These are phyloP conservation scores for Falco berigora DNA, from an alignment of 2,797 vertebrate species.

Conservation along the genomic window DNA sequence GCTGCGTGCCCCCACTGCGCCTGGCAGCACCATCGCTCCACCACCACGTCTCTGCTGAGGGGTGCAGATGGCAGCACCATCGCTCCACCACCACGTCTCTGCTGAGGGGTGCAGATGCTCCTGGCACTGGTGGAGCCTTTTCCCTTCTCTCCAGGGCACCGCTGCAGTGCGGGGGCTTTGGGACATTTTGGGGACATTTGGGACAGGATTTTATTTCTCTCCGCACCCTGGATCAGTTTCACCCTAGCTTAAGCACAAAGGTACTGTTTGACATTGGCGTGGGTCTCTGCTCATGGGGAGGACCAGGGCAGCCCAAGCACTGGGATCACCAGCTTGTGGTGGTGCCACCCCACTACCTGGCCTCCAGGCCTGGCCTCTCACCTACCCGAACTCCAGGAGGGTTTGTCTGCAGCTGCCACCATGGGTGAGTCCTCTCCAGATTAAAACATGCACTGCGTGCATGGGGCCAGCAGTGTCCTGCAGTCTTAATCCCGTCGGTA, in stretches of 20 bases:
- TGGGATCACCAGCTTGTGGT: neutral
- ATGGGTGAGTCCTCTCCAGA: neutral
- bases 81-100: fast-evolving
- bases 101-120: neutral
- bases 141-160: neutral
- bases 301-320: neutral
- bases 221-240: neutral
- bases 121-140: neutral
- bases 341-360: neutral
- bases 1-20: fast-evolving
- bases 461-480: fast-evolving
- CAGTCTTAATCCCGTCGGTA: fast-evolving
- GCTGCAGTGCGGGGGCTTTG: neutral
- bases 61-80: neutral
- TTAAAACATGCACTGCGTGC: neutral
- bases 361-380: neutral
- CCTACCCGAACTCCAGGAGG: neutral
- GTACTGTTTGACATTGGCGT: neutral
- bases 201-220: neutral
- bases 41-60: neutral
- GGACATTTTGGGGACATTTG: neutral
- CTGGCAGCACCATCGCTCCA: neutral
- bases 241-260: neutral
- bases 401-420: neutral
- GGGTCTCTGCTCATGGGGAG: neutral